Evolutionary conservation across 2,113 vertebrate genomes (phyloP), one percentile per base, ranked within the genome.

Genomic region (Epinephelus lanceolatus): DNA sequence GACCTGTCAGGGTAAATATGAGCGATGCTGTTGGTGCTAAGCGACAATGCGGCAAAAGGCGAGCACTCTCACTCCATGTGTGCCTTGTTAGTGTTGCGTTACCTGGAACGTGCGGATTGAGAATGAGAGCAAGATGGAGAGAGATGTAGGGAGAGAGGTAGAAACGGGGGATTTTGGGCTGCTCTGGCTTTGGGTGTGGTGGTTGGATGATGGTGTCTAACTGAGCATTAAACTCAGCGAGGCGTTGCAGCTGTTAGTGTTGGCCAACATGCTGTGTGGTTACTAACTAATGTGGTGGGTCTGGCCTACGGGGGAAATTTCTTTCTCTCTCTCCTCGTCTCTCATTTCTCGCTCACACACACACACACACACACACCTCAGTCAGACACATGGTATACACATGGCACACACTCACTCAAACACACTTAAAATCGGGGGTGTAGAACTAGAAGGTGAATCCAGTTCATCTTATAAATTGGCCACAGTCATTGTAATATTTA

Each of bases 221-320:
- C 72, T 74, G 87, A 85, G 81, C 75, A 72, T 92, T 86, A 84
- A 85, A 83, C 25, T 61, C 81, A 78, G 4, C 1, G 79, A 88
- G 83, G 81, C 86, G 51, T 83, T 89, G 78, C 81, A 86, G 84
- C 85, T 93, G 90, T 91, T 94, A 73, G 80, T 86, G 81, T 90
- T 94, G 93, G 88, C 89, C 75, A 81, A 78, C 77, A 40, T n/a
- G 68, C 82, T 61, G 80, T 89, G 85, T 83, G 78, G 86, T 89
- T 83, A 77, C 78, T 76, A 85, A 80, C 80, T 80, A 80, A 88
- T 76, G 83, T 86, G 84, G 69, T 85, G 80, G 72, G 79, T 86
- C 80, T 76, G 84, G 85, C 83, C 61, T 85, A 42, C 0, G 71
- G 74, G 65, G 77, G 56, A 71, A 69, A 70, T 63, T 79, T 80